Conservation (phyloP, 1,140 invertebrate genomes). For the Drosophila seguyi region DNA sequence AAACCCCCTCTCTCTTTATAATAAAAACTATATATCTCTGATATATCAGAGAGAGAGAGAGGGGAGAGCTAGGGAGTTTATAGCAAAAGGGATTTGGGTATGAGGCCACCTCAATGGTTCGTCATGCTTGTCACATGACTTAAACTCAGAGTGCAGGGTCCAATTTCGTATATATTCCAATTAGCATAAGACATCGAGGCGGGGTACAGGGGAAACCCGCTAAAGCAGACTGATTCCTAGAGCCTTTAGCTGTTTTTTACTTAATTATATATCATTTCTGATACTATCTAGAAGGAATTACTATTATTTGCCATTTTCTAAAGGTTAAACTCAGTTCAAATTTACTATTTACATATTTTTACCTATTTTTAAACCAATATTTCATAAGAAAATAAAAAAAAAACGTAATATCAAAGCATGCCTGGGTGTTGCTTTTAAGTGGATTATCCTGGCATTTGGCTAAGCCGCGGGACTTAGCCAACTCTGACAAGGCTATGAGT, state of each 20-base stretch:
- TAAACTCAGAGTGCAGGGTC: slow-evolving; percentile 5
- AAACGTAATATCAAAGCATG: too few species aligned
- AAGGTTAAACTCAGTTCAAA: not conserved
- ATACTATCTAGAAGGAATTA: not conserved
- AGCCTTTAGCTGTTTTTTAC: too few species aligned
- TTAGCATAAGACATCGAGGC: slow-evolving; percentile 3
- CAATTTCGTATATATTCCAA: not conserved
- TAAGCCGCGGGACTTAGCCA: slow-evolving; percentile 6
- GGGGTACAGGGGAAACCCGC: not conserved
- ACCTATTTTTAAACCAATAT: too few species aligned
- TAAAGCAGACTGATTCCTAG: too few species aligned
- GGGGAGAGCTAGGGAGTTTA: not conserved
- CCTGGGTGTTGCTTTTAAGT: not conserved
- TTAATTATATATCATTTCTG: not conserved
- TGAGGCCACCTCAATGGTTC: slow-evolving; percentile 7
- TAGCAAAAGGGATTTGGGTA: slow-evolving; percentile 1
- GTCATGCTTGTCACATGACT: slow-evolving; percentile 56
- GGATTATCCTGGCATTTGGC: slow-evolving; percentile 22
- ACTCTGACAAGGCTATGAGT: not conserved
- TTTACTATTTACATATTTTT: too few species aligned
- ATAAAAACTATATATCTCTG: slow-evolving; percentile 4
- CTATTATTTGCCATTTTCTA: not conserved
- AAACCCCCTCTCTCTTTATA: too few species aligned
- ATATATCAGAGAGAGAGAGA: slow-evolving; percentile 15
- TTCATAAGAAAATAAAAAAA: not conserved